These are phyloP conservation scores for Pundamilia nyererei DNA, from an alignment of 2,113 vertebrate species.

Conservation along the genomic window DNA sequence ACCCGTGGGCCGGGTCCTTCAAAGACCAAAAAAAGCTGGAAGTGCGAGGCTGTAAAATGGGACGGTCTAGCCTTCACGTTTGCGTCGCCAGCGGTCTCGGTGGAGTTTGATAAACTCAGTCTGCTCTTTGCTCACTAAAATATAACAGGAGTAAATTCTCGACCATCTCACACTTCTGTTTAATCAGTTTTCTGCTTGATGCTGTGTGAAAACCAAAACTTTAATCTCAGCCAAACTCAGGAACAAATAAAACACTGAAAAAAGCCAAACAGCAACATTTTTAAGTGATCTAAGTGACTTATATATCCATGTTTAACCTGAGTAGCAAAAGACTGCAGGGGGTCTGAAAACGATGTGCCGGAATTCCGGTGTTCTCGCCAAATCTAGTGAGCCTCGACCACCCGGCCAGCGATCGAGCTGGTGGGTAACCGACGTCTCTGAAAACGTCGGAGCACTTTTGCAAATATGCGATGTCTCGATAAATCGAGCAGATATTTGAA, in stretches of 20 bases:
- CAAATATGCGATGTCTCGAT: background rate
- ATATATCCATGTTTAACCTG: background rate
- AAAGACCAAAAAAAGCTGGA: background rate
- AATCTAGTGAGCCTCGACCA: background rate
- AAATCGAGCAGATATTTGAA: background rate
- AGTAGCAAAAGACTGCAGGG: background rate
- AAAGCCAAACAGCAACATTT: background rate
- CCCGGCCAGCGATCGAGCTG: accelerated
- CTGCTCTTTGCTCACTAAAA: background rate
- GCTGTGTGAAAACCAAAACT: background rate
- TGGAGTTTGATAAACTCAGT: background rate
- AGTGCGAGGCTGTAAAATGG: background rate
- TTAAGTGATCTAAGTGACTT: background rate
- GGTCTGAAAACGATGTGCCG: background rate
- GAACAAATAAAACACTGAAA: background rate
- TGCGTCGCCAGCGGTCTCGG: background rate
- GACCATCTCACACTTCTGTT: background rate
- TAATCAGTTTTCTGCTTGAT: background rate
- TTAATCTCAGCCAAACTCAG: background rate
- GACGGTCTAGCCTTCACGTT: background rate
- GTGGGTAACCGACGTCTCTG: background rate
- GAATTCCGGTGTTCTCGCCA: background rate
- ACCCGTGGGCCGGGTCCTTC: background rate
- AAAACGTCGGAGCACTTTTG: background rate
- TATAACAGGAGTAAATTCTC: background rate